phyloP scores from a whole-genome alignment of 2,888 invertebrate genomes.

The Pteria penguin region DNA sequence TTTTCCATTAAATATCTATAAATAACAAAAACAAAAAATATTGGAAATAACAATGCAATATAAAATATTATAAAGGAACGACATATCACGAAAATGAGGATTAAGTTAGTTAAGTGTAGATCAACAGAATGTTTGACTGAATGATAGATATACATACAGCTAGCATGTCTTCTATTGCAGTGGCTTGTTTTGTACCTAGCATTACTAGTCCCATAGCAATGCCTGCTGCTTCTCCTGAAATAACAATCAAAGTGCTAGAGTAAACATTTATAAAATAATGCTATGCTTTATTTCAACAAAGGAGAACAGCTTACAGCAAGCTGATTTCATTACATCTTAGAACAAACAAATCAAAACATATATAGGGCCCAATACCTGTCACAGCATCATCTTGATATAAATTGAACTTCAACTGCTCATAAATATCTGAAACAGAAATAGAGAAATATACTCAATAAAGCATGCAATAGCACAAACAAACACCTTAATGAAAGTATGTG shows the following conservation, averaged over 20 bases:
- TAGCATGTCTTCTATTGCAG: conserved; percentile 79
- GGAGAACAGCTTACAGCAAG: background rate
- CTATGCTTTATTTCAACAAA: background rate
- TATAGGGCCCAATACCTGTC: conserved; percentile 86
- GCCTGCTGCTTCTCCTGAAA: conserved; percentile 92
- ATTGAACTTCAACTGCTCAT: conserved; percentile 97
- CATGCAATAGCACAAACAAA: background rate
- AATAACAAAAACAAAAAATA: too few species aligned
- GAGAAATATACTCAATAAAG: too few species aligned
- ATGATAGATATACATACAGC: conserved; percentile 83
- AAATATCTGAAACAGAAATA: conserved; percentile 90
- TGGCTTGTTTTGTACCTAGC: conserved; percentile 90
- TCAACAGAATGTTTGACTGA: too few species aligned
- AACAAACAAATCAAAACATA: background rate
- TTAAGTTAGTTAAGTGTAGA: too few species aligned
- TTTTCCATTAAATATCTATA: too few species aligned
- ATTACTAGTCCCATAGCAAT: conserved; percentile 99
- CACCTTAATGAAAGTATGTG: background rate
- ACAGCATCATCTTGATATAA: conserved; percentile 99
- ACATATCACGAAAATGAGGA: too few species aligned
- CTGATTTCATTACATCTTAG: background rate
- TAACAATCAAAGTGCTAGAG: too few species aligned
- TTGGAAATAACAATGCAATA: background rate
- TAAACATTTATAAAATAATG: background rate
- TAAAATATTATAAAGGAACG: too few species aligned